phyloP scores from a whole-genome alignment of 2,888 invertebrate species.

The Aphidius colemani region DNA sequence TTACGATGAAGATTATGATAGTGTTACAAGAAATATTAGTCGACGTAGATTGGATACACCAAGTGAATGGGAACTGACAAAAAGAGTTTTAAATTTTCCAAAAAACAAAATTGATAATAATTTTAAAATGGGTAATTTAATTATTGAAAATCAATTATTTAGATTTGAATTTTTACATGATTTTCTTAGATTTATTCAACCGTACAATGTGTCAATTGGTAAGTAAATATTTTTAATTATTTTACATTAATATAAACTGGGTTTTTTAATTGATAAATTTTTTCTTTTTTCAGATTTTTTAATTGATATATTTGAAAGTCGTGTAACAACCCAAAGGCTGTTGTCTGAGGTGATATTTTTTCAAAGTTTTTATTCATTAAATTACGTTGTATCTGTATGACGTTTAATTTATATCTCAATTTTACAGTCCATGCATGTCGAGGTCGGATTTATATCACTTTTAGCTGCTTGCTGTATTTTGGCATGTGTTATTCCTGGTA shows the following conservation, averaged over 20 bases:
- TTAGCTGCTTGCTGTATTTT: constrained; percentile 67
- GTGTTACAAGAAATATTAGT: constrained; percentile 42
- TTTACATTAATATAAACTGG: not conserved
- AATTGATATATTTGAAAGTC: constrained; percentile 55
- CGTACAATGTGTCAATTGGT: constrained; percentile 71
- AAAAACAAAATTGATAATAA: constrained; percentile 45
- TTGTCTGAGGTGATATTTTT: constrained; percentile 52
- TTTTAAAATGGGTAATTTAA: constrained; percentile 61
- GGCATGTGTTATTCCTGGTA: constrained; percentile 69
- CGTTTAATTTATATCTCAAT: constrained; percentile 29
- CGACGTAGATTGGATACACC: constrained; percentile 44
- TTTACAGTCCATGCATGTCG: constrained; percentile 72
- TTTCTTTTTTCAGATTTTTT: constrained; percentile 50
- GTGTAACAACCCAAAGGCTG: constrained; percentile 51
- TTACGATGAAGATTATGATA: constrained; percentile 15
- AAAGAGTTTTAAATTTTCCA: constrained; percentile 49
- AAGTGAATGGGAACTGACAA: constrained; percentile 44
- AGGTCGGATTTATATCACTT: constrained; percentile 71
- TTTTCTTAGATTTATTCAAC: constrained; percentile 69
- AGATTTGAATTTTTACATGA: constrained; percentile 68
- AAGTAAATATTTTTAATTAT: constrained; percentile 44
- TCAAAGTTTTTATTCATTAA: constrained; percentile 17
- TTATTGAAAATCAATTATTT: constrained; percentile 67
- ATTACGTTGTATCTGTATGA: constrained; percentile 16
- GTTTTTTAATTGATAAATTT: constrained; percentile 16